phyloP scores from a whole-genome alignment of 2,113 vertebrate genomes.

The Podarcis raffonei region DNA sequence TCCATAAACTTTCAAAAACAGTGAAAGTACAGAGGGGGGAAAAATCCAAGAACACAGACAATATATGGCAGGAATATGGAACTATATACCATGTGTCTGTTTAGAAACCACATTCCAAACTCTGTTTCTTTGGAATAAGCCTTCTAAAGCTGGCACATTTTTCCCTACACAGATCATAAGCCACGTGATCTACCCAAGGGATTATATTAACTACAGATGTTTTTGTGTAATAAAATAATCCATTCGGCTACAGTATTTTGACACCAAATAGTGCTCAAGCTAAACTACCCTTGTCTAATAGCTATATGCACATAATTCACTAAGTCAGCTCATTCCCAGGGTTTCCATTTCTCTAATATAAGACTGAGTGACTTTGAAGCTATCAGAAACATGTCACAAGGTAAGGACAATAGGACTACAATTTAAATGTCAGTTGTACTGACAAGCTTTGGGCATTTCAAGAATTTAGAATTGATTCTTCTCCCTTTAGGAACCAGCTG shows the following conservation, averaged over 20 bases:
- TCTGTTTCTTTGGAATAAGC: slow-evolving; percentile 54
- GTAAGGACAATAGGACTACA: slow-evolving; percentile 40
- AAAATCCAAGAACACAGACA: slow-evolving; percentile 8
- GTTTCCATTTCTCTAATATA: slow-evolving; percentile 56
- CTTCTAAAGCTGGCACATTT: slow-evolving; percentile 66
- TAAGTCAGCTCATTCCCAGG: slow-evolving; percentile 48
- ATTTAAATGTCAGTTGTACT: slow-evolving; percentile 22
- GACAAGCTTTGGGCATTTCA: slow-evolving; percentile 14
- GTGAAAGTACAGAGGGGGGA: not conserved
- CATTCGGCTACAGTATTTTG: slow-evolving; percentile 67
- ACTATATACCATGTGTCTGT: not conserved
- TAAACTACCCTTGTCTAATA: slow-evolving; percentile 74
- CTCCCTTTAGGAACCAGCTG: slow-evolving; percentile 41
- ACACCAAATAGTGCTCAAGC: slow-evolving; percentile 68
- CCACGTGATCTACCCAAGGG: slow-evolving; percentile 68
- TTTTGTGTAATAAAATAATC: slow-evolving; percentile 72
- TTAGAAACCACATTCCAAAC: slow-evolving; percentile 19
- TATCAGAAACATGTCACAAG: slow-evolving; percentile 30
- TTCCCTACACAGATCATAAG: slow-evolving; percentile 67
- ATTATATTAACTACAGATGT: slow-evolving; percentile 75
- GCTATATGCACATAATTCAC: slow-evolving; percentile 57
- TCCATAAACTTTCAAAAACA: not conserved
- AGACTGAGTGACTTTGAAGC: slow-evolving; percentile 31
- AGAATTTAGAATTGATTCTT: slow-evolving; percentile 18
- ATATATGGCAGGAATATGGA: slow-evolving; percentile 31